Evolutionary conservation across 2,113 vertebrate genomes (phyloP).

Genomic region (Polypterus senegalus): DNA sequence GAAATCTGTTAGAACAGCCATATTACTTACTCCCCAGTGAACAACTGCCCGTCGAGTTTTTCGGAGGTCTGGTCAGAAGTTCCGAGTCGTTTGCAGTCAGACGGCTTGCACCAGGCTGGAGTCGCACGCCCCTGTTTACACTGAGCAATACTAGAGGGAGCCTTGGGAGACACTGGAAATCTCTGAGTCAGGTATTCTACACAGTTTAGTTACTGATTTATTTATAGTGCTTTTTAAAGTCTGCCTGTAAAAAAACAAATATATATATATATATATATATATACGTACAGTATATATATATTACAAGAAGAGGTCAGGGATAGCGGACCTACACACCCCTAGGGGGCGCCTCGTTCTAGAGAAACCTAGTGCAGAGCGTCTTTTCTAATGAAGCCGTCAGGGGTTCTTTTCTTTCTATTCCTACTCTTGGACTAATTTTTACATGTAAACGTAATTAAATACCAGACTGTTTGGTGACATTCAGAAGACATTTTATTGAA

Average conservation of each 20-base stretch:
- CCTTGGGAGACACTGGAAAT: constrained; percentile 38
- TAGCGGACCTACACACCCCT: background rate
- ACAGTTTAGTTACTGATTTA: constrained; percentile 14
- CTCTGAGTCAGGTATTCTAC: constrained; percentile 50
- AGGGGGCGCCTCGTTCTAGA: background rate
- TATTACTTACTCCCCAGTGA: too few relatives aligned
- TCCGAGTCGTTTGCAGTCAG: too few relatives aligned
- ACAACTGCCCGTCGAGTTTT: too few relatives aligned
- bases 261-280: too few relatives aligned
- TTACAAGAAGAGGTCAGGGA: background rate
- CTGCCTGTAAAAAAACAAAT: too few relatives aligned
- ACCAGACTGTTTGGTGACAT: constrained; percentile 30
- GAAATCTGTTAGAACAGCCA: too few relatives aligned
- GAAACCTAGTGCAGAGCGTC: too few relatives aligned
- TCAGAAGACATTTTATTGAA: constrained; percentile 46
- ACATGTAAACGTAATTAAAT: background rate
- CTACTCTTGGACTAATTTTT: background rate
- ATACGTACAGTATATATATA: too few relatives aligned
- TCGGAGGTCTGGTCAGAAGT: too few relatives aligned
- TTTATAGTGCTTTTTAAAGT: background rate
- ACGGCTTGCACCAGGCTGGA: too few relatives aligned
- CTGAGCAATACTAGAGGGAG: constrained; percentile 43
- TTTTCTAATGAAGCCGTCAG: background rate
- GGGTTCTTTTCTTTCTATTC: background rate
- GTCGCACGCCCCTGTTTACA: constrained; percentile 16